Conservation (phyloP, 2,797 vertebrate genomes). For the Limnodromus scolopaceus region DNA sequence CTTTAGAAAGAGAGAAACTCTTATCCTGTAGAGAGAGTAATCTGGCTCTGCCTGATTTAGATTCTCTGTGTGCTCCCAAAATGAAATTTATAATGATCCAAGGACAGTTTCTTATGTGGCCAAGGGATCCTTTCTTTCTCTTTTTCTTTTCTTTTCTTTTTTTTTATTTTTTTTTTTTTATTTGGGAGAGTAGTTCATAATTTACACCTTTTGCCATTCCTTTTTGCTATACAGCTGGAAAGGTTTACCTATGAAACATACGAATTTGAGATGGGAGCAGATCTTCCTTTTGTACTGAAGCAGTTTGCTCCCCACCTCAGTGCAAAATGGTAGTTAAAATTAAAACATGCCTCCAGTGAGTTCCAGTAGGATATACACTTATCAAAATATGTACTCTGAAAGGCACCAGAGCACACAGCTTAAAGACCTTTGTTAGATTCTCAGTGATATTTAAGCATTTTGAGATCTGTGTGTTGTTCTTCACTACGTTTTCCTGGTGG, state of each 20-base stretch:
- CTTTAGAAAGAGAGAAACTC: neutral
- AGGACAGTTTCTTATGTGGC: neutral
- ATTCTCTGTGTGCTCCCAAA: neutral
- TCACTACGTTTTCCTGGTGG: neutral
- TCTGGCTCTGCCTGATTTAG: neutral
- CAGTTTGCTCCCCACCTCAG: neutral
- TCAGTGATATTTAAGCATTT: neutral
- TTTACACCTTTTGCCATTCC: neutral
- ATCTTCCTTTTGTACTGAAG: neutral
- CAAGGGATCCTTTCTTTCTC: neutral
- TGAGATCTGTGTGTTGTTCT: neutral
- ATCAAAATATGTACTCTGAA: neutral
- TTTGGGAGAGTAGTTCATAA: neutral
- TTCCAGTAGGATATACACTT: neutral
- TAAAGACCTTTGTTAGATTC: neutral
- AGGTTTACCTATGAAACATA: neutral
- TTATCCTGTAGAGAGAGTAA: neutral
- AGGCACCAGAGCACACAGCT: neutral
- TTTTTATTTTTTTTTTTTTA: neutral
- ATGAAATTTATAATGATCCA: neutral
- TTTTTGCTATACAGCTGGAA: neutral
- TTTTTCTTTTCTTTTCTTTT: too few species aligned
- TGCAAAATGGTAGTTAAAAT: neutral
- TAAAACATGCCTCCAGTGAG: neutral
- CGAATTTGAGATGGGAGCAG: neutral